phyloP scores from a whole-genome alignment of 1,140 invertebrate genomes.

The Hycleus cichorii region DNA sequence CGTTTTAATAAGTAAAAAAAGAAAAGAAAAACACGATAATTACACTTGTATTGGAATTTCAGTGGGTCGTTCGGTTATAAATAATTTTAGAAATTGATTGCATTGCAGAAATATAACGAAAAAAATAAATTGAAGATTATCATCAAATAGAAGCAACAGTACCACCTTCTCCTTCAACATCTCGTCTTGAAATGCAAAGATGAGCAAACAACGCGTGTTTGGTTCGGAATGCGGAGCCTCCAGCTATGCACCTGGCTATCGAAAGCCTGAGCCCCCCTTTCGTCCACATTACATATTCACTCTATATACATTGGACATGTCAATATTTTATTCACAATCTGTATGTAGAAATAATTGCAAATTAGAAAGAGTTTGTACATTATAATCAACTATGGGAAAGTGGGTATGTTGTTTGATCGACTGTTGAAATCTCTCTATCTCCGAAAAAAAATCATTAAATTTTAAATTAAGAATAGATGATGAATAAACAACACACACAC shows the following conservation, averaged over 20 bases:
- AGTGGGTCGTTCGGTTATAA: too few species aligned
- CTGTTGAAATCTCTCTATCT: constrained; percentile 2
- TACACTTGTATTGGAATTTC: too few species aligned
- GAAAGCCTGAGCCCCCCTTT: constrained; percentile 12
- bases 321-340: not conserved
- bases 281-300: not conserved
- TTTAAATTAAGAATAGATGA: not conserved
- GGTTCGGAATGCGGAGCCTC: constrained; percentile 34
- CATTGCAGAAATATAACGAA: too few species aligned
- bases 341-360: not conserved
- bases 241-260: constrained; percentile 33
- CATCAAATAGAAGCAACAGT: too few species aligned
- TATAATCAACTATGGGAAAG: not conserved
- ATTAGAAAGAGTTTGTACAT: not conserved
- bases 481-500: constrained; percentile 12
- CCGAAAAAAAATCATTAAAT: not conserved
- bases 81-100: too few species aligned
- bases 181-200: constrained; percentile 22
- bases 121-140: too few species aligned
- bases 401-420: not conserved
- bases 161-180: too few species aligned
- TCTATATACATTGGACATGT: too few species aligned
- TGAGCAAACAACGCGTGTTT: constrained; percentile 36
- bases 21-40: too few species aligned
- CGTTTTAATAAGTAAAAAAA: too few species aligned